Percentiles rank a stretch among this genome's conserved stretches.
Evolutionary conservation across 1,140 invertebrate genomes (phyloP).

Genomic region (Drosophila malerkotliana): DNA sequence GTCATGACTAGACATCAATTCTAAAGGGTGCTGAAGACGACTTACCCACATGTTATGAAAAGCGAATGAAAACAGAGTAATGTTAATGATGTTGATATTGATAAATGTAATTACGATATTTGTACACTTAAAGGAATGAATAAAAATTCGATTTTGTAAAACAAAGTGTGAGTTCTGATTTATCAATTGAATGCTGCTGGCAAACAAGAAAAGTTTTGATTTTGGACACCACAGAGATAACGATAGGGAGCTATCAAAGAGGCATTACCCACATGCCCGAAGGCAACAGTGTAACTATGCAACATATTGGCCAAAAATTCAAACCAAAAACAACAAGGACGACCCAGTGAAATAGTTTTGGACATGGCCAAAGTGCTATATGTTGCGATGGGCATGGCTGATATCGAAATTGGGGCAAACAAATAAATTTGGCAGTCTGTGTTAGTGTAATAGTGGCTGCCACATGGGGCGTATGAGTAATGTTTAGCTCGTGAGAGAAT

Average conservation of each 20-base stretch:
- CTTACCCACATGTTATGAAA: constrained; percentile 42
- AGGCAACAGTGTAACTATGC: constrained; percentile 26
- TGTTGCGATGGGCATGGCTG: constrained; percentile 50
- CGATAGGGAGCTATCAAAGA: constrained; percentile 16
- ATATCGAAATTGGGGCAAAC: constrained; percentile 44
- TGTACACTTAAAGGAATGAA: constrained; percentile 67
- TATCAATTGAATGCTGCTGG: neutral
- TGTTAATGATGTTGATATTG: constrained; percentile 62
- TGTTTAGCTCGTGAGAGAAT: constrained; percentile 4
- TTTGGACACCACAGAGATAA: neutral
- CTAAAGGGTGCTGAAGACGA: constrained; percentile 52
- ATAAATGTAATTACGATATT: constrained; percentile 64
- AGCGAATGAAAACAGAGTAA: constrained; percentile 27
- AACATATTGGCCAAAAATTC: constrained; percentile 37
- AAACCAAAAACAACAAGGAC: constrained; percentile 13
- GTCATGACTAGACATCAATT: constrained; percentile 34
- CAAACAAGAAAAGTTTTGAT: neutral
- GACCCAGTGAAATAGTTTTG: constrained; percentile 56
- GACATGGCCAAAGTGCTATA: constrained; percentile 40
- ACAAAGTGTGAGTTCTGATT: constrained; percentile 4
- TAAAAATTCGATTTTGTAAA: constrained; percentile 71
- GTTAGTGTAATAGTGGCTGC: constrained; percentile 3
- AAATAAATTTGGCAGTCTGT: constrained; percentile 28
- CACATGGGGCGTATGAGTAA: constrained; percentile 30
- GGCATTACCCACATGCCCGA: constrained; percentile 15